Base-by-base conservation (phyloP, 2,797 vertebrate species). In the Scomberomorus guttatus region DNA sequence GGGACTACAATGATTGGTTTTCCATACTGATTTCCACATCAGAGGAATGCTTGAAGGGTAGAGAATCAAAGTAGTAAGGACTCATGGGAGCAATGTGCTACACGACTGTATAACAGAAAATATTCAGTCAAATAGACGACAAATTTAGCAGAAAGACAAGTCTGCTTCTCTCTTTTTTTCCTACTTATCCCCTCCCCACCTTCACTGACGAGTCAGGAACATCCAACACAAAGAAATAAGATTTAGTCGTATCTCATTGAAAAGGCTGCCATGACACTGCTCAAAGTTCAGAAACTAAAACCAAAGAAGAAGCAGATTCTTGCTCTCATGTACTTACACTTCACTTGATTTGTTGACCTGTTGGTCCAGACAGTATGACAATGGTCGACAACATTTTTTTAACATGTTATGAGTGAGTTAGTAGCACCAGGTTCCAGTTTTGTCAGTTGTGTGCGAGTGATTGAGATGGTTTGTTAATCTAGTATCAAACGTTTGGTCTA, bases 401-500 rank as follows among this genome's bases (percentile, higher is more conserved):
- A 73, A 58, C 44, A 4, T 20, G 46, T 57, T 18, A 42, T 37
- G 56, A 67, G 29, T 52, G 44, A 29, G 32, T 62, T 50, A 55
- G 68, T 80, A 92, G 91, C 93, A 92, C 91, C 92, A 85, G 81
- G 60, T 88, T 91, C 81, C 81, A 90, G 90, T 90, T 89, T 22
- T 48, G 62, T 59, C 18, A 44, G 76, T 22, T 80, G 64, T 54
- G 55, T 68, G 42, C 34, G 42, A 57, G 39, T 68, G 51, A 29
- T 14, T 64, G 76, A 83, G 85, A 84, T 81, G 80, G 52, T 51
- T 68, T 27, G 54, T 77, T 60, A 27, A 48, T 85, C 85, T 85
- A 84, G 90, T 87, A 75, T 82, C 71, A 73, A 82, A 84, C 72
- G 81, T 79, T 86, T 82, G 72, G 73, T 85, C 67, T 37, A 73